phyloP scores from a whole-genome alignment of 2,888 invertebrate species.

The Antheraea assamensis region DNA sequence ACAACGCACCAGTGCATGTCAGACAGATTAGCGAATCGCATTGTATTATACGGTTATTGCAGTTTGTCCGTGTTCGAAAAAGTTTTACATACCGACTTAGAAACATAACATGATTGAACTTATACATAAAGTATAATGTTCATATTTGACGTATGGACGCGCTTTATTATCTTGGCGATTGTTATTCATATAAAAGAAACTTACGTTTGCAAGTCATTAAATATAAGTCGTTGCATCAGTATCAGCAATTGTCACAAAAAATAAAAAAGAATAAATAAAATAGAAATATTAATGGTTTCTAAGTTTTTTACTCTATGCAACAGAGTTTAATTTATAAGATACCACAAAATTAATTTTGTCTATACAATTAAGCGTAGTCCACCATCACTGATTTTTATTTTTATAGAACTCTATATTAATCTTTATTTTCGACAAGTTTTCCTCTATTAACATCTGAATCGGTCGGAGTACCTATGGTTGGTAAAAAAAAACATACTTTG shows the following conservation, averaged over 20 bases:
- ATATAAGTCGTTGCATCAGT: neutral
- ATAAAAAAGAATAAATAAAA: neutral
- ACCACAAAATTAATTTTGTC: too few relatives aligned
- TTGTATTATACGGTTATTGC: slow-evolving; percentile 67
- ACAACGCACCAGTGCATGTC: slow-evolving; percentile 61
- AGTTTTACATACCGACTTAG: slow-evolving; percentile 49
- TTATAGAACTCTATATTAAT: too few relatives aligned
- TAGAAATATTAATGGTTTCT: neutral
- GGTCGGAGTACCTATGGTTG: too few relatives aligned
- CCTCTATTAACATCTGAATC: too few relatives aligned
- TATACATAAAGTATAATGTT: slow-evolving; percentile 56
- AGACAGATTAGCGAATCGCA: slow-evolving; percentile 66
- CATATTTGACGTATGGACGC: slow-evolving; percentile 57
- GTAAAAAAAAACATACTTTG: too few relatives aligned
- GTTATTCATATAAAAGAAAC: neutral
- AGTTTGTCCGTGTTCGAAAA: slow-evolving; percentile 53
- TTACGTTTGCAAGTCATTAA: neutral
- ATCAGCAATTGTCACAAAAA: too few relatives aligned
- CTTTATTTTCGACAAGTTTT: too few relatives aligned
- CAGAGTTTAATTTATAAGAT: too few relatives aligned
- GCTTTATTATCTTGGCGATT: slow-evolving; percentile 29
- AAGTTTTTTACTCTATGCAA: neutral
- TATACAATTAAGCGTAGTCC: too few relatives aligned
- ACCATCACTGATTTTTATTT: too few relatives aligned
- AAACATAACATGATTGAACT: slow-evolving; percentile 55